Evolutionary conservation across 2,888 invertebrate genomes (phyloP).

Genomic region (Aplocera efformata): DNA sequence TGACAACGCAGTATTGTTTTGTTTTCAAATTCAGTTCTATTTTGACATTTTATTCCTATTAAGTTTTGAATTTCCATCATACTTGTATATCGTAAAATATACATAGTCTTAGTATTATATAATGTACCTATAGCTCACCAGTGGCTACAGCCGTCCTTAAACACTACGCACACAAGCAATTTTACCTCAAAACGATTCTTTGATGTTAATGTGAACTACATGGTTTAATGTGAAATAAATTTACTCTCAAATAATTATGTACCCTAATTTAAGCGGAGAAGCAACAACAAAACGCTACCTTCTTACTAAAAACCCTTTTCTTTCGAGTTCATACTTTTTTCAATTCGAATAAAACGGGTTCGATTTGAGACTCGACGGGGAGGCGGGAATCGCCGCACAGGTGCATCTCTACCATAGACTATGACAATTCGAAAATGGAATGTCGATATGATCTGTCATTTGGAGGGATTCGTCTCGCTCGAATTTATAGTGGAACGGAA

Average conservation of each 20-base stretch:
- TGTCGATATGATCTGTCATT: conserved; percentile 52
- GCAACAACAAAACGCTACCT: conserved; percentile 19
- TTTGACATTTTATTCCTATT: too few species aligned
- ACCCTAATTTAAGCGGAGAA: conserved; percentile 14
- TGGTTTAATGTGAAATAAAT: not conserved
- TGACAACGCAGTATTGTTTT: too few species aligned
- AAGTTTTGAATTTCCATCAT: too few species aligned
- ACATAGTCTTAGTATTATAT: too few species aligned
- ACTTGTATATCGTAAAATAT: too few species aligned
- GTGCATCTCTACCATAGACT: conserved; percentile 39
- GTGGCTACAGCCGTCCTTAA: too few species aligned
- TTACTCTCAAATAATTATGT: conserved; percentile 6
- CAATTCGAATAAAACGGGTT: conserved; percentile 31
- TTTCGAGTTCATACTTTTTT: conserved; percentile 13
- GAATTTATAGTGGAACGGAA: conserved; percentile 31
- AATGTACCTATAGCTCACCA: too few species aligned
- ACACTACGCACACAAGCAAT: too few species aligned
- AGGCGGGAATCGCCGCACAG: conserved; percentile 39
- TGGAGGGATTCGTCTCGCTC: conserved; percentile 51
- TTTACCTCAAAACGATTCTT: too few species aligned
- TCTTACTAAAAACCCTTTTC: conserved; percentile 18
- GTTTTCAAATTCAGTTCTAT: too few species aligned
- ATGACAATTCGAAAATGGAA: conserved; percentile 53
- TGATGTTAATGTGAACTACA: not conserved
- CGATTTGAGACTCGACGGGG: conserved; percentile 54